A percentile compares a stretch with the other conserved stretches of the same genome.
These are phyloP conservation scores for Seira sanloemensis DNA, from an alignment of 2,888 invertebrate species.

Conservation along the genomic window DNA sequence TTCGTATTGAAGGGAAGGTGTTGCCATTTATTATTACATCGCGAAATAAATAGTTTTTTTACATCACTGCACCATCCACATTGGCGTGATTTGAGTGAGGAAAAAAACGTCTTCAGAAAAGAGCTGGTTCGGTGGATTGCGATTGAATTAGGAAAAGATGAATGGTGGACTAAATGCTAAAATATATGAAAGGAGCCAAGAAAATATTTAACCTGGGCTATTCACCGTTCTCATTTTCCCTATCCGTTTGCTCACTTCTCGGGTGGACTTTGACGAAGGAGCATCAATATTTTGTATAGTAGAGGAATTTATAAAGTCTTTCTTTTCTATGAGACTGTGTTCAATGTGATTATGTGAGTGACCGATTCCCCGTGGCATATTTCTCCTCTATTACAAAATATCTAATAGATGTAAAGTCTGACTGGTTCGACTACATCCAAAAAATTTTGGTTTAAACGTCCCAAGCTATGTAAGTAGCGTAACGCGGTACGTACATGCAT, in stretches of 20 bases:
- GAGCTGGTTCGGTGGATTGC: no score
- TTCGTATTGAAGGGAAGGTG: background rate
- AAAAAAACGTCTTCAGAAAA: background rate
- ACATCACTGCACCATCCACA: background rate
- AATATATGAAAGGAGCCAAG: background rate
- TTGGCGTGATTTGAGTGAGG: background rate
- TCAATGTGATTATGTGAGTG: slow-evolving; percentile 30
- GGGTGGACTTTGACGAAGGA: slow-evolving; percentile 13
- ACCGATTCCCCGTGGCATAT: slow-evolving; percentile 64
- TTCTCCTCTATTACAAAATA: slow-evolving; percentile 26
- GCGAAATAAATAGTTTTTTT: background rate
- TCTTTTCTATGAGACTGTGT: no score
- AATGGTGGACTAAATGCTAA: no score
- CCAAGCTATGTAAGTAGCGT: no score
- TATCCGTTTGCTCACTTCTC: background rate
- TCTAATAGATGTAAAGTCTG: slow-evolving; percentile 23
- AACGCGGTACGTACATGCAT: no score
- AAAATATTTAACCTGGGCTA: no score
- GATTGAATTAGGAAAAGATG: no score
- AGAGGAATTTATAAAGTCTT: no score
- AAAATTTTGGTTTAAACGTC: no score
- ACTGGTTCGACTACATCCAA: slow-evolving; percentile 54
- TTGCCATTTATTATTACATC: background rate
- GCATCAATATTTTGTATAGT: no score
- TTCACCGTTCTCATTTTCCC: background rate